phyloP scores from a whole-genome alignment of 1,140 invertebrate species.

The Procambarus virginalis region DNA sequence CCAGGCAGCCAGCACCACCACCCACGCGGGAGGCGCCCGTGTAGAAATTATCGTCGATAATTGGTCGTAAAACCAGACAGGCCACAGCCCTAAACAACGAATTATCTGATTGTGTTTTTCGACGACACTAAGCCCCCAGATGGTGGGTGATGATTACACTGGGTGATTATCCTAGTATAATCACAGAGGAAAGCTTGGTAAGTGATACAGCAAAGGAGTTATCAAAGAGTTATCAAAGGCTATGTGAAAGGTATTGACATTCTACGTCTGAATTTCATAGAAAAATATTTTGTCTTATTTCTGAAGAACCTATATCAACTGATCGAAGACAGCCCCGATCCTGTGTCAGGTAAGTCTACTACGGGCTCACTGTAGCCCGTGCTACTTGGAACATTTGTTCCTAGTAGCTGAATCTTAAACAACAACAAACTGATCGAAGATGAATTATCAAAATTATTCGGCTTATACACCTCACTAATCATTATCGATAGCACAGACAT shows the following conservation, averaged over 20 bases:
- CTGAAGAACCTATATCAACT: too few relatives aligned
- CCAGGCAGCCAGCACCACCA: constrained; percentile 22
- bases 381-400: too few relatives aligned
- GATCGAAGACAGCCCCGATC: too few relatives aligned
- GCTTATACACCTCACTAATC: too few relatives aligned
- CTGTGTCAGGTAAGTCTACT: too few relatives aligned
- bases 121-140: constrained; percentile 32
- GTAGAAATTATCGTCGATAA: constrained; percentile 60
- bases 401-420: too few relatives aligned
- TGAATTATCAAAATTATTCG: too few relatives aligned
- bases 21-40: constrained; percentile 36
- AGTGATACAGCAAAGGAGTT: constrained; percentile 22
- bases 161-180: constrained; percentile 25
- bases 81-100: constrained; percentile 21
- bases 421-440: too few relatives aligned
- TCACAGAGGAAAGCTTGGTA: constrained; percentile 23
- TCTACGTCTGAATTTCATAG: too few relatives aligned
- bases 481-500: too few relatives aligned
- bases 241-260: neutral
- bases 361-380: too few relatives aligned
- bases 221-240: neutral
- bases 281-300: too few relatives aligned
- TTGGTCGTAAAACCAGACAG: constrained; percentile 35
- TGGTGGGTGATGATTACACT: constrained; percentile 47
- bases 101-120: constrained; percentile 54